phyloP scores from a whole-genome alignment of 2,113 vertebrate species.

The Pungitius pungitius region DNA sequence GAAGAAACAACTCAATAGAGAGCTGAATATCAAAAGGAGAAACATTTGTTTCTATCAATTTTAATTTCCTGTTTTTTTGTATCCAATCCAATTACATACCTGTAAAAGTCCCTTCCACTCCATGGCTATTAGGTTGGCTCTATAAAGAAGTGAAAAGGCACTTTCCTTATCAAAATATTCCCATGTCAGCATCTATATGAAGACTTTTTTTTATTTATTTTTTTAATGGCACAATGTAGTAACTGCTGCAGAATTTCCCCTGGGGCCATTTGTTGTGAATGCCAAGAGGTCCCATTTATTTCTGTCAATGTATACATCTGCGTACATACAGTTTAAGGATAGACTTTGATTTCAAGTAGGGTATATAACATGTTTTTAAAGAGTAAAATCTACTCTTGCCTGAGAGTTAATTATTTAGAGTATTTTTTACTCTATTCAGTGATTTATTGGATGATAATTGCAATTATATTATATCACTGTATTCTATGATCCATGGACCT shows the following conservation, averaged over 20 bases:
- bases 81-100: not conserved
- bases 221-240: constrained; percentile 16
- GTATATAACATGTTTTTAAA: no score
- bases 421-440: no score
- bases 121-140: not conserved
- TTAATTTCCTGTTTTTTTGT: not conserved
- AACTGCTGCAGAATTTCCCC: constrained; percentile 26
- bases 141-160: constrained; percentile 2
- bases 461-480: no score
- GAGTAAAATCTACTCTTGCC: no score
- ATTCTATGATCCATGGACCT: no score
- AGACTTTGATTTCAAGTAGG: not conserved
- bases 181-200: constrained; percentile 14
- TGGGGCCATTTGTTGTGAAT: constrained; percentile 18
- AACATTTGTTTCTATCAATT: not conserved
- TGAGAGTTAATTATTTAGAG: no score
- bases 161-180: constrained; percentile 10
- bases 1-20: not conserved
- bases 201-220: constrained; percentile 37
- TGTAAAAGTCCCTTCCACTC: not conserved
- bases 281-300: constrained; percentile 9
- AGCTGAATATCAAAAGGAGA: constrained; percentile 7
- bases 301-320: constrained; percentile 9
- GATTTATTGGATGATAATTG: no score
- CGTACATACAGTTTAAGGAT: not conserved